Evolutionary conservation across 1,140 invertebrate genomes (phyloP), one percentile per base, ranked within the genome.

Genomic region (Drosophila virilis): DNA sequence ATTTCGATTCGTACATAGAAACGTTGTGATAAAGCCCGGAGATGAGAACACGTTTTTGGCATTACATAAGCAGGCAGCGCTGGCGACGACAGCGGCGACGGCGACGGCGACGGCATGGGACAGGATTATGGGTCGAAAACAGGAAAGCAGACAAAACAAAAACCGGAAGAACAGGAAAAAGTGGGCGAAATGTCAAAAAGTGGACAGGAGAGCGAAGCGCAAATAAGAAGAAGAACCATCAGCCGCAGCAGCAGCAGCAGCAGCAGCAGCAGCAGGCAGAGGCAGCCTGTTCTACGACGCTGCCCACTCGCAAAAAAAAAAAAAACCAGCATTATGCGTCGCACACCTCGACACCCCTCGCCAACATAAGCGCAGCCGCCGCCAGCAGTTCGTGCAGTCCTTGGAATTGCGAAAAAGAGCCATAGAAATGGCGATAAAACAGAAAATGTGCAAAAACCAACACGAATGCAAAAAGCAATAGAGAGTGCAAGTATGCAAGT

Each of bases 151-250:
- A 67, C 85, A 90, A 89, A 90, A 84, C 85, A 90, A 90, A 90
- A 89, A 90, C 85, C 80, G 85, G 85, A 90, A 89, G 85, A 85
- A 89, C 85, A 77, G 85, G 85, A 89, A 90, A 89, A 89, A 89
- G 85, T 89, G 85, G 85, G 85, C 85, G 85, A 89, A 90, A 90
- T 81, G 80, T 86, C 85, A 81, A 84, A 90, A 78, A 85, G 80
- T 80, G 78, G 85, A 73, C 74, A 85, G 69, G 45, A 73, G 50
- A 79, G 65, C 17, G 60, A 70, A 62, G 58, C 37, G 48, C 33
- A 40, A 58, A 28, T 32, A 43, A 46, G 51, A 62, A 71, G 28
- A 28, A 52, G 46, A 73, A 43, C 33, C n/a, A 42, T 28, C 22
- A 6, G 22, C 0, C 4, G 22, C 22, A 52, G 15, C 28, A 54